phyloP scores from a whole-genome alignment of 1,140 invertebrate species.

The Zaprionus africanus region DNA sequence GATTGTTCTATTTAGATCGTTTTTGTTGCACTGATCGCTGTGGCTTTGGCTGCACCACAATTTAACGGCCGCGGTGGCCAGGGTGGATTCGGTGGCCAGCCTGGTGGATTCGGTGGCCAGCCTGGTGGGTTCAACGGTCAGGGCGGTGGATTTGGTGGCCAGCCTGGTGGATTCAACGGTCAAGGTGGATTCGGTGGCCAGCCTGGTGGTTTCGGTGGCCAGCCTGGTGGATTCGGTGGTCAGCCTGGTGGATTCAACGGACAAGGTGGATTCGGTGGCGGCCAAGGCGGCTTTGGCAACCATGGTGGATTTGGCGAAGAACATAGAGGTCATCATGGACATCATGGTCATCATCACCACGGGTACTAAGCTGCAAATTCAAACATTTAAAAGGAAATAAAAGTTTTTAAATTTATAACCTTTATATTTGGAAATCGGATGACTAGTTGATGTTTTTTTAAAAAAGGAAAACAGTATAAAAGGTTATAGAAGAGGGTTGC shows the following conservation, averaged over 20 bases:
- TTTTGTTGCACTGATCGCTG: neutral
- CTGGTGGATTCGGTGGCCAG: slow-evolving; percentile 32
- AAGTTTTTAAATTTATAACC: neutral
- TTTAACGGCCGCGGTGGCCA: slow-evolving; percentile 29
- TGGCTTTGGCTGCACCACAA: neutral
- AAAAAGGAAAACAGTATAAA: too few relatives aligned
- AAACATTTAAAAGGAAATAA: neutral
- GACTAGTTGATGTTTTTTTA: too few relatives aligned
- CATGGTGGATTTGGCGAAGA: slow-evolving; percentile 12
- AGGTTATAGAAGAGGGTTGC: too few relatives aligned
- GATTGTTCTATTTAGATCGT: neutral
- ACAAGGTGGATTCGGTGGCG: slow-evolving; percentile 2
- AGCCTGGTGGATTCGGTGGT: slow-evolving; percentile 2
- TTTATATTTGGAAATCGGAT: too few relatives aligned
- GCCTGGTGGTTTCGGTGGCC: slow-evolving; percentile 10
- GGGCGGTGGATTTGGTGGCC: slow-evolving; percentile 12
- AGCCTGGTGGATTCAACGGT: slow-evolving; percentile 22
- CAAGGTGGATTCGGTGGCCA: slow-evolving; percentile 11
- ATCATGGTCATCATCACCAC: neutral
- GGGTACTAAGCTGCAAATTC: neutral
- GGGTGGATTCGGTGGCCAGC: slow-evolving; percentile 33
- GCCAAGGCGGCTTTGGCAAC: neutral
- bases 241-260: slow-evolving; percentile 1
- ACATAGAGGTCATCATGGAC: neutral
- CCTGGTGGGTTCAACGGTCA: slow-evolving; percentile 27